Evolutionary conservation across 2,888 invertebrate species (phyloP), one percentile per base, ranked within the genome.

Genomic region (Drosophila pseudotakahashii): DNA sequence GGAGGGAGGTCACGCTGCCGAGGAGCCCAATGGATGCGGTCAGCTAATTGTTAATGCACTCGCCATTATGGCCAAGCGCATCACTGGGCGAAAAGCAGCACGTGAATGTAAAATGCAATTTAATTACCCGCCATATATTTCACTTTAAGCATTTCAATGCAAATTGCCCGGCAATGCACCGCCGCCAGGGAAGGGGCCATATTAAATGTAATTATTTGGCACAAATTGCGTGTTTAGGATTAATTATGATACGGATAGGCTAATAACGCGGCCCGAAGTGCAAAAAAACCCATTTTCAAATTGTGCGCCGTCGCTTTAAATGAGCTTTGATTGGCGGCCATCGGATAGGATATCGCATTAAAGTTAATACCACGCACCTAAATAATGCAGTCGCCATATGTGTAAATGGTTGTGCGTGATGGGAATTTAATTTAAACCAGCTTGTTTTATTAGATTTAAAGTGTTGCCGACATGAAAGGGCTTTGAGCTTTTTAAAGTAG

Each of bases 171-270:
- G 10, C 39, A 10, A 14, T 30, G 16, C 44, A 7, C 10, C 19
- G 32, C 32, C 32, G 39, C 7, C 3, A 39, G 37, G 23, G 10
- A 4, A 26, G 41, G 47, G 41, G 52, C 51, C 77, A 62, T 64
- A 89, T 84, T 89, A 87, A 87, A 84, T 80, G 84, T 87, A 85
- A 85, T 82, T 80, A 86, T 90, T 89, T 89, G 81, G 86, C 76
- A 80, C 75, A 84, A 90, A 88, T 90, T 77, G 90, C 90, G 90
- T 90, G 90, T 89, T 90, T 89, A 87, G 89, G 81, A 89, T 88
- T 89, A 89, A 90, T 90, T 90, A 89, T 85, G 81, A 79, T 85
- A 83, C 79, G 88, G 79, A 79, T 81, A 88, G 82, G 75, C 84
- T 87, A 90, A 90, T 90, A 85, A 82, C 62, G 84, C 73, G 78